Evolutionary conservation across 2,113 vertebrate species (phyloP).

Genomic region (Serinus canaria): DNA sequence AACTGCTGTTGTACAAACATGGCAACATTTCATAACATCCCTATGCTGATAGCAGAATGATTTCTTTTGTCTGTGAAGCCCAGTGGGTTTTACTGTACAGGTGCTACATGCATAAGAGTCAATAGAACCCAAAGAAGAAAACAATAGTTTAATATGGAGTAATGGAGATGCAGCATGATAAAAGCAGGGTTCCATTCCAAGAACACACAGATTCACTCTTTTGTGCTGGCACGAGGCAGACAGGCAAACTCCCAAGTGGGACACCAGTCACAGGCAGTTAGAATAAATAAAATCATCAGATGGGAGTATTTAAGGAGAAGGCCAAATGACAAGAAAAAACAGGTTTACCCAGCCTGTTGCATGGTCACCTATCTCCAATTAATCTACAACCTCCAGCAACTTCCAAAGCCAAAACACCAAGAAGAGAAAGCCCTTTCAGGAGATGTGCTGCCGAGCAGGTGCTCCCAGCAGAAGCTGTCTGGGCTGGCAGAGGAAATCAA

Average conservation of each 20-base stretch:
- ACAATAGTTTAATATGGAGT: neutral
- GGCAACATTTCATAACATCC: neutral
- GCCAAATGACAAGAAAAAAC: neutral
- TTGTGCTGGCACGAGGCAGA: neutral
- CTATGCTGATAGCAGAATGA: neutral
- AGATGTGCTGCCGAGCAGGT: neutral
- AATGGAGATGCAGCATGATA: neutral
- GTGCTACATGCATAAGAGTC: neutral
- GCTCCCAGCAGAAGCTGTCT: neutral
- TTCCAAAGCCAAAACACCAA: neutral
- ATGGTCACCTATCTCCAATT: neutral
- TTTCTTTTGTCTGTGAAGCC: neutral
- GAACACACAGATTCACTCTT: neutral
- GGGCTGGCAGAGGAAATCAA: neutral
- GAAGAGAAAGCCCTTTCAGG: neutral
- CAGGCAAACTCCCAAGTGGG: neutral
- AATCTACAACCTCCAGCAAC: slow-evolving; percentile 9
- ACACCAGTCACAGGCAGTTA: neutral
- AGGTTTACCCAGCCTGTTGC: neutral
- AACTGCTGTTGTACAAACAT: neutral
- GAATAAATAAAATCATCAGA: neutral
- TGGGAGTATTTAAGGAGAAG: neutral
- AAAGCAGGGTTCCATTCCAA: neutral
- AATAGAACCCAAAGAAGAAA: neutral
- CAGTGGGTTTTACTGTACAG: neutral